Evolutionary conservation across 2,113 vertebrate genomes (phyloP).

Genomic region (Microtus richardsoni): DNA sequence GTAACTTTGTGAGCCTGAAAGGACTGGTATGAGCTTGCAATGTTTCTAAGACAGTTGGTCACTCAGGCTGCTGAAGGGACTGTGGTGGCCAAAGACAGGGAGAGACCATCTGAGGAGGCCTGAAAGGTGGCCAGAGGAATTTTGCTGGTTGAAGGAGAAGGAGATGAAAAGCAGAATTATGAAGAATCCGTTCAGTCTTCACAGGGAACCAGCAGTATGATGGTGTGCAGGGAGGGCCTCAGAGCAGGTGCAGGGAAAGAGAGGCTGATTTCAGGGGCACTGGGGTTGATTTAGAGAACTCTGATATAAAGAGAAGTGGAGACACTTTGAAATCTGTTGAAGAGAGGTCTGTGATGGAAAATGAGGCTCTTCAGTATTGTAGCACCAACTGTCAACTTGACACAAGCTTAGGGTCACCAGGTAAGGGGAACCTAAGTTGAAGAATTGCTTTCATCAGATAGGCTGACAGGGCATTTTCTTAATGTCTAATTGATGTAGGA

Average conservation of each 20-base stretch:
- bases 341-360: not conserved
- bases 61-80: not conserved
- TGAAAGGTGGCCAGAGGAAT: not conserved
- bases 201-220: no score
- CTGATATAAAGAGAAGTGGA: not conserved
- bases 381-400: not conserved
- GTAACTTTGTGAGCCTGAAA: conserved; percentile 38
- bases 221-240: no score
- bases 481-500: not conserved
- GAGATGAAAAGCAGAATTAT: not conserved
- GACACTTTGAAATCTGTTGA: not conserved
- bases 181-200: not conserved
- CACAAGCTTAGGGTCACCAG: not conserved
- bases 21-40: not conserved
- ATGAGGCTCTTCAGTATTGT: no score
- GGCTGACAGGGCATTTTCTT: not conserved
- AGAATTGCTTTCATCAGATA: not conserved
- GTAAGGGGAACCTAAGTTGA: not conserved
- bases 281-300: not conserved
- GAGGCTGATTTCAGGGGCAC: not conserved
- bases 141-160: not conserved
- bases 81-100: not conserved
- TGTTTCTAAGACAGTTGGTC: not conserved
- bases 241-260: not conserved
- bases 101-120: not conserved